Percentiles rank a stretch among this genome's conserved stretches.
These are phyloP conservation scores for Notodonta ziczac DNA, from an alignment of 2,888 invertebrate species.

Conservation along the genomic window DNA sequence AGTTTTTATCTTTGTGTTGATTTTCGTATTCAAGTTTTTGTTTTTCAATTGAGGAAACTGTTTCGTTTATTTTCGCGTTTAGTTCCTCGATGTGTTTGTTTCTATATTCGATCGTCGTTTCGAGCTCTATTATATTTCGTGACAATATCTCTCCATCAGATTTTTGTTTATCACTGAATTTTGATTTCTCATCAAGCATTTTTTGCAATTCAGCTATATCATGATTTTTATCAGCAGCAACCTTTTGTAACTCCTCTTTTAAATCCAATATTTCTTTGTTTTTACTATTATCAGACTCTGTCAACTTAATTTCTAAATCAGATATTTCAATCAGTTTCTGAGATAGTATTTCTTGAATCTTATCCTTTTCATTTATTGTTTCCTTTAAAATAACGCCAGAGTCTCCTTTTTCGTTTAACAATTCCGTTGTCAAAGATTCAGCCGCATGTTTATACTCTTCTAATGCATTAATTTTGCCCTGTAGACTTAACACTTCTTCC, in stretches of 20 bases:
- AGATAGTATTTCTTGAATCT: constrained; percentile 28
- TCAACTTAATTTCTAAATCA: constrained; percentile 37
- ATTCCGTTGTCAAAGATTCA: constrained; percentile 28
- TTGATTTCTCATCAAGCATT: constrained; percentile 44
- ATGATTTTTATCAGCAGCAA: constrained; percentile 39
- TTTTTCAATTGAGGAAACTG: constrained; percentile 43
- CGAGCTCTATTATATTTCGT: constrained; percentile 43
- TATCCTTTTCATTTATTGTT: constrained; percentile 34
- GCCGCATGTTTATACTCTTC: constrained; percentile 34
- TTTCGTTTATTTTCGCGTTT: constrained; percentile 40
- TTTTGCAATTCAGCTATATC: constrained; percentile 45
- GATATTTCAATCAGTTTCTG: constrained; percentile 41
- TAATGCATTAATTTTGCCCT: constrained; percentile 46
- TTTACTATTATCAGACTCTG: constrained; percentile 44
- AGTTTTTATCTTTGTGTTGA: constrained; percentile 66
- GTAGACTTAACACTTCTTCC: constrained; percentile 41
- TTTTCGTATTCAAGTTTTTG: constrained; percentile 73
- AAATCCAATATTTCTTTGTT: constrained; percentile 43
- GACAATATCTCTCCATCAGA: constrained; percentile 42
- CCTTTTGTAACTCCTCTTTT: constrained; percentile 37
- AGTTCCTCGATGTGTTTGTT: constrained; percentile 45
- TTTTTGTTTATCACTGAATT: constrained; percentile 40
- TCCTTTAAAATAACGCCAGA: constrained; percentile 35
- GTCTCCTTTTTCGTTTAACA: constrained; percentile 39
- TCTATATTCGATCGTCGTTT: constrained; percentile 40